Base-by-base conservation (phyloP, 1,140 invertebrate species). In the Piezodorus guildinii region DNA sequence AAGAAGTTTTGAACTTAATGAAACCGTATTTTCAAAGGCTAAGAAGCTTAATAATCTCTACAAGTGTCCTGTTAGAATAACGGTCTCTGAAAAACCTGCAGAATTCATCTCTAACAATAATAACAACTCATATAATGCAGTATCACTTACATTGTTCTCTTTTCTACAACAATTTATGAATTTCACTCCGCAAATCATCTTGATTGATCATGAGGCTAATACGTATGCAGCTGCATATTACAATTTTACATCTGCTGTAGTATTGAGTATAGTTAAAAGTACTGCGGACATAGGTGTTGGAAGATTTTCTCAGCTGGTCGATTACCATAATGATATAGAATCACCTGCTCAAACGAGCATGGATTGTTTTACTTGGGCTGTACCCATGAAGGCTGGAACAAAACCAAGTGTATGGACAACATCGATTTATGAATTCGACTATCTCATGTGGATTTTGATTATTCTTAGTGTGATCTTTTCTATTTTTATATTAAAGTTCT, bases 281-380 rank as follows among this genome's bases (percentile, higher is more conserved):
- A 68, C 15, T 68, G 68, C 6, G 4, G 52, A 56, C 12, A 56
- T 56, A 3, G 52, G 17, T 8, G 23, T 56, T 5, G 52, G 52
- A 6, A 66, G 65, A 62, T 71, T 71, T 56, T 69, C 69, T 1
- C 63, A 66, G 23, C 52, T 70, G 44, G 58, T 69, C 6, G 68
- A 71, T 44, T 60, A 60, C 14, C 63, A 69, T 30, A 58, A 63
- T 1, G 58, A 67, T 4, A 62, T 69, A 0, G 62, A 60, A 6
- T 68, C 68, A 17, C 64, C 68, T 27, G 64, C 62, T 17, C 68
- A 71, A 59, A 68, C 66, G 14, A 52, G 66, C 39, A 70, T 70
- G 65, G 70, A 71, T 21, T 71, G 70, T 49, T 71, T 70, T 52
- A 71, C 70, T 0, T 71, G 70, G 70, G 70, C 67, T 16, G 68